Base-by-base conservation (phyloP, 2,797 vertebrate genomes). In the Lerista edwardsae region DNA sequence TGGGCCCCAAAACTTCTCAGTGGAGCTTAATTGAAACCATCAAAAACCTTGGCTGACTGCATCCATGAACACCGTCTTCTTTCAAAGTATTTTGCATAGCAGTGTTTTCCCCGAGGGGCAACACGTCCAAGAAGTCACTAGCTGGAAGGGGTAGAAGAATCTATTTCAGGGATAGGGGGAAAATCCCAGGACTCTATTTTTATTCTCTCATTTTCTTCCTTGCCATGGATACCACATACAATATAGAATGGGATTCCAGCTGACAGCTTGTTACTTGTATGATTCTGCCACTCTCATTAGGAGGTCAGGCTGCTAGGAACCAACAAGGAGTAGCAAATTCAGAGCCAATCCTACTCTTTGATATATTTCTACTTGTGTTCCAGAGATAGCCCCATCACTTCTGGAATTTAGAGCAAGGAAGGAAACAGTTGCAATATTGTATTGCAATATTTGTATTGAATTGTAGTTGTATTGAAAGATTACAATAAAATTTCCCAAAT, bases 131-230 rank as follows among this genome's bases (percentile, higher is more conserved):
- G 31, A 75, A 77, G 76, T 17, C 55, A 73, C 2, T 87, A 85
- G 75, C 83, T 75, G 87, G 76, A 85, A 57, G 79, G 47, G 12
- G 75, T 39, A 73, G 87, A 72, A 87, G 77, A 78, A 87, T 14
- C 55, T 86, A 89, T 74, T 88, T 86, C 83, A 64, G 82, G 78
- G 74, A 83, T 84, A 84, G 83, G 39, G 81, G 31, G 82, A 15
- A 90, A 36, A 75, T 61, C 29, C 83, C 81, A 81, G 31, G 61
- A 44, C 23, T 81, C 0, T 71, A 79, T 82, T 89, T 84, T 88
- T 69, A 85, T 64, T 67, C 27, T 31, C 73, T 68, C 55, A 75
- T 77, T 34, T 31, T 84, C 87, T 8, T 25, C 34, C 71, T 89
- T 47, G 77, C 31, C 2, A 23, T 79, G 8, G 23, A 87, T 86